These are phyloP conservation scores for Epizoanthus stellaris DNA, from an alignment of 92 coral and sea anemone species.

Conservation along the genomic window DNA sequence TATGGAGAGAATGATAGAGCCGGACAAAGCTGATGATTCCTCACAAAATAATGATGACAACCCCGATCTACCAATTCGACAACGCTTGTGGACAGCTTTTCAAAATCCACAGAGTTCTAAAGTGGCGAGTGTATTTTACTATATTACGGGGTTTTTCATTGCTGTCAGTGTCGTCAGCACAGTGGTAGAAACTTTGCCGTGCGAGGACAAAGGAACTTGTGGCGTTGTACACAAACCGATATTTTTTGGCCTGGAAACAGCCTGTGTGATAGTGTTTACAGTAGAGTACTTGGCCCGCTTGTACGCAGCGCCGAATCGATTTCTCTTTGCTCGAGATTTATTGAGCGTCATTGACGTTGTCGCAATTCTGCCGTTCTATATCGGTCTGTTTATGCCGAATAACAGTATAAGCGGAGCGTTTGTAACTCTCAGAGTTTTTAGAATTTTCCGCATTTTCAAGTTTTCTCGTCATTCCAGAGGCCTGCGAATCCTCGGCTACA, in stretches of 20 bases:
- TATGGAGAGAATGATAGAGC: constrained; percentile 95
- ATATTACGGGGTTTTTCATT: constrained; percentile 94
- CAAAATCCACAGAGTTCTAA: constrained; percentile 98
- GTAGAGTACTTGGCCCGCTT: constrained; percentile 95
- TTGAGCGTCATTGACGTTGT: constrained; percentile 95
- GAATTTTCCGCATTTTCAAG: constrained; percentile 99
- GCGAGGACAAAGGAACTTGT: constrained; percentile 69
- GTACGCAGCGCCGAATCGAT: constrained; percentile 94
- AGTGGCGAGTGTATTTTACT: constrained; percentile 86
- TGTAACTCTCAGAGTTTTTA: constrained; percentile 97
- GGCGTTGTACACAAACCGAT: constrained; percentile 74
- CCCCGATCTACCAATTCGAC: constrained; percentile 83
- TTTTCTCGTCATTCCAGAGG: constrained; percentile 99
- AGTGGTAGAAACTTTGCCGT: constrained; percentile 93
- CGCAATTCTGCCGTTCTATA: constrained; percentile 92
- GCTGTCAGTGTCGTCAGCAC: constrained; percentile 98
- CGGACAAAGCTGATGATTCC: constrained; percentile 90
- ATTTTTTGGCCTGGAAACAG: constrained; percentile 94
- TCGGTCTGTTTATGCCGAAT: constrained; percentile 95
- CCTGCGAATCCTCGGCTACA: constrained; percentile 95
- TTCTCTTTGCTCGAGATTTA: constrained; percentile 95
- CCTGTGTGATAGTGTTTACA: constrained; percentile 97
- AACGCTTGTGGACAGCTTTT: constrained; percentile 98
- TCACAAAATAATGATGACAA: constrained; percentile 92
- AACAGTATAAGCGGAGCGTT: constrained; percentile 99